Evolutionary conservation across 1,140 invertebrate species (phyloP).

Genomic region (Drosophila nebulosa): DNA sequence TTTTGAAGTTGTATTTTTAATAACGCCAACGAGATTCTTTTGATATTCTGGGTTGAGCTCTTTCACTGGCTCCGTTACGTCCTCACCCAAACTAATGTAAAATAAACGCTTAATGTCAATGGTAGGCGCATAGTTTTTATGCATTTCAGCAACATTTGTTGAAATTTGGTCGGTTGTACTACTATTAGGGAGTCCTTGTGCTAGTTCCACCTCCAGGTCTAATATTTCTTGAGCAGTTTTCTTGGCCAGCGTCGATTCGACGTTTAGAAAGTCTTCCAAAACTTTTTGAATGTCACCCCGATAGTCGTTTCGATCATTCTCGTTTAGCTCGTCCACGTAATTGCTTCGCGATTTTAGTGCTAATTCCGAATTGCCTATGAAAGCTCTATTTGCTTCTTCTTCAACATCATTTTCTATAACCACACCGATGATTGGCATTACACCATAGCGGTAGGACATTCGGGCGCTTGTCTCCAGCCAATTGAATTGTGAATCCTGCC

Average conservation of each 20-base stretch:
- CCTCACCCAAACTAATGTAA: slow-evolving; percentile 34
- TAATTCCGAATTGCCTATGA: slow-evolving; percentile 42
- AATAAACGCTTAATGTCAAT: slow-evolving; percentile 41
- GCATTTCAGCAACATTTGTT: slow-evolving; percentile 29
- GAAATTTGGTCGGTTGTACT: slow-evolving; percentile 2
- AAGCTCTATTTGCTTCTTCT: slow-evolving; percentile 51
- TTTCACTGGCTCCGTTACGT: slow-evolving; percentile 34
- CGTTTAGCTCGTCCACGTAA: slow-evolving; percentile 42
- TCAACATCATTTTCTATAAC: slow-evolving; percentile 50
- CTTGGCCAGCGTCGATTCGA: slow-evolving; percentile 23
- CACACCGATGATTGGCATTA: slow-evolving; percentile 25
- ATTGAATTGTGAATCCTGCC: slow-evolving; percentile 43
- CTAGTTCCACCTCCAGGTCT: slow-evolving; percentile 59
- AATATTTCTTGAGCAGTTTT: slow-evolving; percentile 50
- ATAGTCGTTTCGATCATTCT: slow-evolving; percentile 26
- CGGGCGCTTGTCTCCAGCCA: slow-evolving; percentile 35
- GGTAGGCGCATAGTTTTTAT: slow-evolving; percentile 29
- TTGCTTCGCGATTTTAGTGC: slow-evolving; percentile 35
- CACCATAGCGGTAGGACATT: slow-evolving; percentile 41
- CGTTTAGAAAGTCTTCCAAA: slow-evolving; percentile 29
- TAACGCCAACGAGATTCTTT: slow-evolving; percentile 40
- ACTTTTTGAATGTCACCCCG: slow-evolving; percentile 7
- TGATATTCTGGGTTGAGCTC: slow-evolving; percentile 44
- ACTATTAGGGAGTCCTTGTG: slow-evolving; percentile 29
- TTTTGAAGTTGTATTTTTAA: slow-evolving; percentile 33